phyloP scores from a whole-genome alignment of 2,113 vertebrate species.

The Neomonachus schauinslandi region DNA sequence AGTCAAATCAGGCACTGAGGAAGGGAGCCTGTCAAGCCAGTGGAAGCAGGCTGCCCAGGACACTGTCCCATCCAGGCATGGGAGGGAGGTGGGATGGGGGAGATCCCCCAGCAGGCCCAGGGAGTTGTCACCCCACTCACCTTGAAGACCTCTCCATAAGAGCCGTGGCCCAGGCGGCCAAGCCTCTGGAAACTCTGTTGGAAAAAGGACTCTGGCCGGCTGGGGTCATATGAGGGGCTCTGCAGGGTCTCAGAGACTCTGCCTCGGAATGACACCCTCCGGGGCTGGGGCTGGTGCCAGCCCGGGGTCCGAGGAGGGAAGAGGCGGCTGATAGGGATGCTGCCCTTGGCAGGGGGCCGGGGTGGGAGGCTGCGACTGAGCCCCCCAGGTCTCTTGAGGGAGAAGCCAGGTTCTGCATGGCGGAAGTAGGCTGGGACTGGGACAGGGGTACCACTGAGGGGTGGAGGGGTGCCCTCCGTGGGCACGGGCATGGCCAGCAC shows the following conservation, averaged over 20 bases:
- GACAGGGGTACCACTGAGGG: constrained; percentile 83
- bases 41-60: not conserved
- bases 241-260: constrained; percentile 67
- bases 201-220: constrained; percentile 90
- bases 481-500: constrained; percentile 86
- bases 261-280: constrained; percentile 87
- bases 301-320: constrained; percentile 86
- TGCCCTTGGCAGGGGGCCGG: constrained; percentile 89
- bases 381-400: constrained; percentile 88
- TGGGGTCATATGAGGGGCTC: constrained; percentile 87
- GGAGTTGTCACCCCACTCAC: constrained; percentile 78
- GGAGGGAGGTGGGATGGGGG: not conserved
- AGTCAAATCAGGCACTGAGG: not conserved
- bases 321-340: constrained; percentile 87
- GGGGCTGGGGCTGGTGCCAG: constrained; percentile 85
- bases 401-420: constrained; percentile 92
- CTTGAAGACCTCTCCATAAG: constrained; percentile 95
- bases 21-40: not conserved
- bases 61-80: not conserved
- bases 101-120: not conserved
- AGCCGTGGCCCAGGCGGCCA: constrained; percentile 91
- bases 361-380: constrained; percentile 88
- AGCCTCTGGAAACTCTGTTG: constrained; percentile 92
- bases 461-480: constrained; percentile 81
- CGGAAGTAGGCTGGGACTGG: constrained; percentile 91